phyloP scores from a whole-genome alignment of 1,140 invertebrate genomes.

The Tetramorium alpestre region DNA sequence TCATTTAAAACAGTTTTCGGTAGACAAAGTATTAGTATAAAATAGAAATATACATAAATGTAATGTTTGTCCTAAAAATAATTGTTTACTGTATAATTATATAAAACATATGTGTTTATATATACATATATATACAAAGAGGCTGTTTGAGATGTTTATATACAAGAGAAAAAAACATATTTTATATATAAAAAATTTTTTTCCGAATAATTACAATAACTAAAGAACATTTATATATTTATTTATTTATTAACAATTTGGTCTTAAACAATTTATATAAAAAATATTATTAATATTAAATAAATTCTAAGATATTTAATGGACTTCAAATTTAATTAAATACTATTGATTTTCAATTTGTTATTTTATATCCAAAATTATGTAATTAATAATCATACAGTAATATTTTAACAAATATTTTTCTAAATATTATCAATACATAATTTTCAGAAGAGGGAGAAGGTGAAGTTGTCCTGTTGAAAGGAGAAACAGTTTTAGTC shows the following conservation, averaged over 20 bases:
- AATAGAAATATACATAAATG: neutral
- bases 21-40: neutral
- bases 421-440: neutral
- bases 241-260: too few relatives aligned
- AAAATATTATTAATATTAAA: neutral
- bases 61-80: neutral
- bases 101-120: too few relatives aligned
- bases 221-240: too few relatives aligned
- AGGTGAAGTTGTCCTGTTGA: conserved; percentile 88
- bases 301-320: neutral
- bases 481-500: conserved; percentile 94
- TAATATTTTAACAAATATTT: neutral
- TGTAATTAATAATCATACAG: neutral
- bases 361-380: neutral
- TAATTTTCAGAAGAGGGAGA: conserved; percentile 86
- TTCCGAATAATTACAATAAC: too few relatives aligned
- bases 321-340: neutral
- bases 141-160: too few relatives aligned
- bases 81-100: neutral
- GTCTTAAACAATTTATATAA: too few relatives aligned
- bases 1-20: conserved; percentile 16
- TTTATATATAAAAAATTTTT: too few relatives aligned
- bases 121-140: too few relatives aligned
- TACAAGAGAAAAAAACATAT: too few relatives aligned
- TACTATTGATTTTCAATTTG: neutral